Conservation (phyloP, 1,140 invertebrate genomes). For the Panonychus citri region DNA sequence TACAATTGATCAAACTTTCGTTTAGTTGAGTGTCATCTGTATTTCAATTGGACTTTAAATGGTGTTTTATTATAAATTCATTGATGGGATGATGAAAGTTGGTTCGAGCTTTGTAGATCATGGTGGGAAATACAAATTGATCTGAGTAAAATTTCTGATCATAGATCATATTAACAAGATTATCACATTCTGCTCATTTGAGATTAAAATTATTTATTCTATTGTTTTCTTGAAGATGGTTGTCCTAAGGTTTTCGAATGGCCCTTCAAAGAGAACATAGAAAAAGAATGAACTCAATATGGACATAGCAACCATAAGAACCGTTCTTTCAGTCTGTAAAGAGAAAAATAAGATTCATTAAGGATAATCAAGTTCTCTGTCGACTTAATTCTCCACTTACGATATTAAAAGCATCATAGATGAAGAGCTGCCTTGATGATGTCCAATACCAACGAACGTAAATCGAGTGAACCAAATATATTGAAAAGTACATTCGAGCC, state of each 20-base stretch:
- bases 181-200: too few species aligned
- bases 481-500: not conserved
- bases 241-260: not conserved
- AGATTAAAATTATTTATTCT: not conserved
- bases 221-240: not conserved
- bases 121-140: too few species aligned
- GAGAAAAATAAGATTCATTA: not conserved
- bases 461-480: not conserved
- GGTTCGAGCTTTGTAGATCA: too few species aligned
- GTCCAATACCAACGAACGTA: not conserved
- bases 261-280: not conserved
- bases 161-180: too few species aligned
- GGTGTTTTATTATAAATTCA: too few species aligned
- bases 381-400: not conserved
- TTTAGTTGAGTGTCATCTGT: too few species aligned
- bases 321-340: not conserved
- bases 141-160: too few species aligned
- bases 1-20: too few species aligned
- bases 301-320: not conserved
- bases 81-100: too few species aligned
- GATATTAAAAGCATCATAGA: not conserved
- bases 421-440: not conserved
- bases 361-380: not conserved
- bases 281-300: not conserved
- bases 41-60: too few species aligned